Percentiles rank a stretch among this genome's conserved stretches.
These are phyloP conservation scores for Limnephilus rhombicus DNA, from an alignment of 2,888 invertebrate genomes.

Conservation along the genomic window DNA sequence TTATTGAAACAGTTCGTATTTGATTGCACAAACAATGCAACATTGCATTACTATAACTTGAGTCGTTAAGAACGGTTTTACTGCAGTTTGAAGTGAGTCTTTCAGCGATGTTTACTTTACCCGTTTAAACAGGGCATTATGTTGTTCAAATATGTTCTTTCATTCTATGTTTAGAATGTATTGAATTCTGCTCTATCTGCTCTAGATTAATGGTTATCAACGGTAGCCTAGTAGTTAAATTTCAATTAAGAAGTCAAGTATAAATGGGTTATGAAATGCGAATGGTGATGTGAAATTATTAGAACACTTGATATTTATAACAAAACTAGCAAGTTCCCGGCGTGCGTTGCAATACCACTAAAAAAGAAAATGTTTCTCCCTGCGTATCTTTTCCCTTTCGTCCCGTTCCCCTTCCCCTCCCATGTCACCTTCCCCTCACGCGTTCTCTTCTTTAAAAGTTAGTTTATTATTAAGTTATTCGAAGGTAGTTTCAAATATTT, in stretches of 20 bases:
- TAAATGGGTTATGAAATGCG: not conserved
- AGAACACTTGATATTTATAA: no score
- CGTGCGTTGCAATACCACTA: no score
- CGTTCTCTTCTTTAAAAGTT: no score
- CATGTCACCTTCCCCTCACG: no score
- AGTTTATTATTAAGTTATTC: no score
- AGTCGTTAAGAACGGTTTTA: slow-evolving; percentile 53
- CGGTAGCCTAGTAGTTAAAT: not conserved
- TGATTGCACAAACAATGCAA: slow-evolving; percentile 56
- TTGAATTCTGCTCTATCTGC: slow-evolving; percentile 10
- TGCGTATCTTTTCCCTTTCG: no score
- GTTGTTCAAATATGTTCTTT: slow-evolving; percentile 24
- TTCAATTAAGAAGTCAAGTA: not conserved
- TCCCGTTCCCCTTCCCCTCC: no score
- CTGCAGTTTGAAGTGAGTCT: slow-evolving; percentile 42
- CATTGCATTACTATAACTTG: slow-evolving; percentile 32
- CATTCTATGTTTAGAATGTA: slow-evolving; percentile 28
- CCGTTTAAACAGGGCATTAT: slow-evolving; percentile 38
- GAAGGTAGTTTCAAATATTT: no score
- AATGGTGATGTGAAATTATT: not conserved
- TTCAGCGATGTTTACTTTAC: slow-evolving; percentile 41
- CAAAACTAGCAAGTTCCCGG: no score
- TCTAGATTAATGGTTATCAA: not conserved
- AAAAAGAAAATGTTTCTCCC: no score
- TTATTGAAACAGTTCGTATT: slow-evolving; percentile 25